Base-by-base conservation (phyloP, 2,113 vertebrate genomes). In the Oxygymnocypris stewartii region DNA sequence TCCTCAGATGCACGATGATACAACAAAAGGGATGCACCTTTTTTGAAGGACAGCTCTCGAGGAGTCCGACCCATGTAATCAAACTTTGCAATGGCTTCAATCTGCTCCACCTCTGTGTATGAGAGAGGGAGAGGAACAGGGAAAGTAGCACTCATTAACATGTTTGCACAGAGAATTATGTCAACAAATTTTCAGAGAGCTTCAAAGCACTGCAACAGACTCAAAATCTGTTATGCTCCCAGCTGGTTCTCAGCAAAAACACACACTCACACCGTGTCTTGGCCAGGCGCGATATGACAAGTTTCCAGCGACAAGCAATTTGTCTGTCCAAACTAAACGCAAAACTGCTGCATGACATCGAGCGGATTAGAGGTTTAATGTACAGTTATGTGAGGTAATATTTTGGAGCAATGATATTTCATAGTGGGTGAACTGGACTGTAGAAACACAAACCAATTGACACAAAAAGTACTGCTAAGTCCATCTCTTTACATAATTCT, bases 31-130 rank as follows among this genome's bases (percentile, higher is more conserved):
- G 98, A 99, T 2, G 98, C 98, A 47, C 98, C 98, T 86, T 99
- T 99, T 94, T 98, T 99, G 91, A 99, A 99, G 88, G 98, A 99
- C 87, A 99, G 94, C 89, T 99, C 98, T 75, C 97, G 95, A 0
- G 97, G 97, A 47, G 94, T 97, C 0, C 98, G 96, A 0, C 98
- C 98, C 37, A 94, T 88, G 1, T 99, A 99, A 93, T 99, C 98
- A 88, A 99, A 99, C 95, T 98, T 99, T n/a, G 98, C 98, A 1
- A 99, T 99, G 88, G 98, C 98, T 91, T 99, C 98, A 0, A 99
- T 99, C 94, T 99, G 98, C 90, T 99, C 98, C 85, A 98, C 96
- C 93, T 99, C 98, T 99, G 76, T 54, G 14, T 54, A 28, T 54
- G 49, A 51, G 49, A 51, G 13, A 51, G 92, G 6, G 35, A 79